These are phyloP conservation scores for Hololepta plana DNA, from an alignment of 2,888 invertebrate genomes.

Conservation along the genomic window DNA sequence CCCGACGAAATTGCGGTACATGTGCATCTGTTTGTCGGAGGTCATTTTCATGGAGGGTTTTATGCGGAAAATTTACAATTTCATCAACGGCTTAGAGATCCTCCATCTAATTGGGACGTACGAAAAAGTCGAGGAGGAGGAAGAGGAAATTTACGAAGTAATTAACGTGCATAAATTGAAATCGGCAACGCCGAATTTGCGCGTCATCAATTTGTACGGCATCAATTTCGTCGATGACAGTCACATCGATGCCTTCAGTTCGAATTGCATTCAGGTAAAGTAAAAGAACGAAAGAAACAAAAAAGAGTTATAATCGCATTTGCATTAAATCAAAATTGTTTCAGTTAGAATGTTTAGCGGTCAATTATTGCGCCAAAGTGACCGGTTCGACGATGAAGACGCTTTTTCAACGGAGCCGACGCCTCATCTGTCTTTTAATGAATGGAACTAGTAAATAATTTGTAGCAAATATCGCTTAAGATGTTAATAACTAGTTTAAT, in stretches of 20 bases:
- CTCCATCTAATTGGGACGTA: constrained; percentile 95
- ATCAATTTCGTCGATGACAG: constrained; percentile 98
- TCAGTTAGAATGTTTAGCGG: constrained; percentile 88
- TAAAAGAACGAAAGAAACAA: constrained; percentile 4
- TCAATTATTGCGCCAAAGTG: constrained; percentile 94
- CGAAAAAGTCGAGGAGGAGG: constrained; percentile 94
- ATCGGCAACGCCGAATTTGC: constrained; percentile 91
- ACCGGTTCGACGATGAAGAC: constrained; percentile 91
- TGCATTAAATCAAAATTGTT: constrained; percentile 2
- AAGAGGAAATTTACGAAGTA: constrained; percentile 97
- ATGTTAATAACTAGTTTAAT: constrained; percentile 11
- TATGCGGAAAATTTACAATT: constrained; percentile 98
- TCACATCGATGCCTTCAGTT: constrained; percentile 95
- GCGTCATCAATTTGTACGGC: constrained; percentile 95
- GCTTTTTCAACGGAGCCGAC: constrained; percentile 80
- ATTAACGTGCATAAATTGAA: constrained; percentile 98
- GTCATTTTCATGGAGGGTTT: constrained; percentile 99
- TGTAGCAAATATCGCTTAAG: too few species aligned
- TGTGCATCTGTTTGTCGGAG: constrained; percentile 81
- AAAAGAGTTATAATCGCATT: constrained; percentile 2
- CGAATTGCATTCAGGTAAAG: constrained; percentile 75
- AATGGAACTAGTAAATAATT: constrained; percentile 82
- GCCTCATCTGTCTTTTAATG: constrained; percentile 83
- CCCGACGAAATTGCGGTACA: constrained; percentile 68
- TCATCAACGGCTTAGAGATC: constrained; percentile 93